A percentile compares a stretch with the other conserved stretches of the same genome.
Conservation (phyloP, 2,888 invertebrate species). For the Cheilosia scutellata region DNA sequence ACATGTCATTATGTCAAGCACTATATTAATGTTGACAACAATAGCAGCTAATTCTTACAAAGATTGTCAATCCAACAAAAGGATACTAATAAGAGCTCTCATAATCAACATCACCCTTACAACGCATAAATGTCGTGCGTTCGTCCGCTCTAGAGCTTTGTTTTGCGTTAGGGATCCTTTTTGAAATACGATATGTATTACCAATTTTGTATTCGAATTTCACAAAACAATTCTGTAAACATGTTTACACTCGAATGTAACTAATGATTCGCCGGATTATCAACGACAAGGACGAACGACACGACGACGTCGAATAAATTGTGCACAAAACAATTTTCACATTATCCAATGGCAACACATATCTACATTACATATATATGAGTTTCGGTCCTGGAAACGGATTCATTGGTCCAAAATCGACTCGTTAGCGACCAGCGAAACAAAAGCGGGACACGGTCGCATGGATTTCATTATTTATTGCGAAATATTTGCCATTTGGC, state of each 20-base stretch:
- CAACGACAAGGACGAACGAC: slow-evolving; percentile 5
- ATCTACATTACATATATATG: too few relatives aligned
- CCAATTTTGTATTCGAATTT: slow-evolving; percentile 35
- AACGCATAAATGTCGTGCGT: slow-evolving; percentile 1
- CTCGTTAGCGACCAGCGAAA: slow-evolving; percentile 46
- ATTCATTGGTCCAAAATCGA: slow-evolving; percentile 37
- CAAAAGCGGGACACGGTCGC: slow-evolving; percentile 53
- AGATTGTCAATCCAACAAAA: slow-evolving; percentile 58
- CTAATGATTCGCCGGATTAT: slow-evolving; percentile 70
- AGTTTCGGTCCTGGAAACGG: slow-evolving; percentile 1
- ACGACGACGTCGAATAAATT: slow-evolving; percentile 35
- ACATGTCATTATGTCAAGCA: background rate
- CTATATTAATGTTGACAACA: slow-evolving; percentile 44
- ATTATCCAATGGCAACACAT: slow-evolving; percentile 44
- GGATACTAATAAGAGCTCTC: slow-evolving; percentile 40
- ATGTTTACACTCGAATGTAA: slow-evolving; percentile 65
- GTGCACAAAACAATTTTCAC: slow-evolving; percentile 63
- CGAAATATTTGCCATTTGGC: slow-evolving; percentile 76
- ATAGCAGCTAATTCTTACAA: slow-evolving; percentile 43
- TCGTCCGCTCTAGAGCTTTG: slow-evolving; percentile 6
- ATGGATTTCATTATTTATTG: slow-evolving; percentile 75
- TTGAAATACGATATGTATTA: slow-evolving; percentile 43
- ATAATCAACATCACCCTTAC: slow-evolving; percentile 29
- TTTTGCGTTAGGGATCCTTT: background rate
- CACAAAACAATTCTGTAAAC: slow-evolving; percentile 54